A percentile compares a stretch with the other conserved stretches of the same genome.
Conservation (phyloP, 92 coral and sea anemone species). For the Plumapathes pennacea region DNA sequence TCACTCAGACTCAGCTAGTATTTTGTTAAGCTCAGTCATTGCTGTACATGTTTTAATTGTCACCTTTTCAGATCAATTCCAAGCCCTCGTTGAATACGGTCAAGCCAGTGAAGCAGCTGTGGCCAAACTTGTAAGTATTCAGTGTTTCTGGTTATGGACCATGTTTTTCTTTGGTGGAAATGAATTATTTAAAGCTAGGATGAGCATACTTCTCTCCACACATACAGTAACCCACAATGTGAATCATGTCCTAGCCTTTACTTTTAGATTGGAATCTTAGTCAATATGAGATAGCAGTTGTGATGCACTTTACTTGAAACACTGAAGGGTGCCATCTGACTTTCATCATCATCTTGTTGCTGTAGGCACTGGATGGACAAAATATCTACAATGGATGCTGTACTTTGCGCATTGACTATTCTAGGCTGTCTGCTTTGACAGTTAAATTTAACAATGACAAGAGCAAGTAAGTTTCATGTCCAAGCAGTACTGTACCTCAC, state of each 20-base stretch:
- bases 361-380: conserved; percentile 92
- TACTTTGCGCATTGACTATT: conserved; percentile 85
- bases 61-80: conserved; percentile 80
- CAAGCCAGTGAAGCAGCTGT: conserved; percentile 71
- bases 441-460: conserved; percentile 95
- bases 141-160: neutral
- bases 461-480: conserved; percentile 79
- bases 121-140: conserved; percentile 81
- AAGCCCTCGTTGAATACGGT: conserved; percentile 82
- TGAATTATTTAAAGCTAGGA: no score
- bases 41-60: no score
- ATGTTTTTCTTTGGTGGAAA: neutral
- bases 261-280: neutral
- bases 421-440: conserved; percentile 74
- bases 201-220: no score
- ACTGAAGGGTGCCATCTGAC: no score
- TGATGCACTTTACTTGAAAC: neutral
- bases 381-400: conserved; percentile 98
- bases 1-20: no score
- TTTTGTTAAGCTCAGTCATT: no score
- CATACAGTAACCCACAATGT: no score
- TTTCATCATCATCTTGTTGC: neutral
- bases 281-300: neutral
- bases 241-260: no score
- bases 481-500: no score